Percentiles rank a stretch among this genome's conserved stretches.
These are phyloP conservation scores for Stictonetta naevosa DNA, from an alignment of 2,113 vertebrate species.

Conservation along the genomic window DNA sequence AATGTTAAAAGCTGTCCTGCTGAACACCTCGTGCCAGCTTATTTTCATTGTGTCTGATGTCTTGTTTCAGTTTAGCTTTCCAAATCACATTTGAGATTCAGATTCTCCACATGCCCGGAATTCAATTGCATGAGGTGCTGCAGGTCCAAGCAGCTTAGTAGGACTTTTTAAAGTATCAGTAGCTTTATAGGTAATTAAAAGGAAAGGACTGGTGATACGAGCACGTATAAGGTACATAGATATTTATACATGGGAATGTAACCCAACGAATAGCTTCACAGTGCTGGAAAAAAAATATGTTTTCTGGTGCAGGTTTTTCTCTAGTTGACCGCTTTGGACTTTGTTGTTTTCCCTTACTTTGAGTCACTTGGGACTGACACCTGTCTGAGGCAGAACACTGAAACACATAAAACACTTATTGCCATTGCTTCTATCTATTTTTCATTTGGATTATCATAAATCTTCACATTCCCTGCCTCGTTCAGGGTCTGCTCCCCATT, in stretches of 20 bases:
- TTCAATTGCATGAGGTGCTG: not conserved
- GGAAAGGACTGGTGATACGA: not conserved
- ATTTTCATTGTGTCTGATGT: not conserved
- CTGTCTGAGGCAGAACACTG: not conserved
- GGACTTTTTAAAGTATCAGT: not conserved
- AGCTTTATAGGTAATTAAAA: not conserved
- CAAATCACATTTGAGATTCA: not conserved
- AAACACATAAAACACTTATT: not conserved
- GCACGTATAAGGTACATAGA: not conserved
- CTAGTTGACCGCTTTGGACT: not conserved
- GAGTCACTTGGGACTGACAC: not conserved
- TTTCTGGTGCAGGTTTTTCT: not conserved
- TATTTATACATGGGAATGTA: not conserved
- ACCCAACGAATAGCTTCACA: not conserved
- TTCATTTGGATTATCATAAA: not conserved
- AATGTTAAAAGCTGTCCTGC: fast-evolving
- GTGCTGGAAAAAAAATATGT: not conserved
- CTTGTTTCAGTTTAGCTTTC: not conserved
- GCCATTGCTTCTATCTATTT: not conserved
- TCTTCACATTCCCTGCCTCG: not conserved
- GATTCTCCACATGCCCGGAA: not conserved
- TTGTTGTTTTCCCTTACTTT: not conserved
- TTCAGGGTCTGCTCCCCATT: not conserved
- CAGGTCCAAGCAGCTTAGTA: not conserved
- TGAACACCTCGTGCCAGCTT: not conserved